Evolutionary conservation across 2,797 vertebrate genomes (phyloP).

Genomic region (Brachyrhaphis roseni): DNA sequence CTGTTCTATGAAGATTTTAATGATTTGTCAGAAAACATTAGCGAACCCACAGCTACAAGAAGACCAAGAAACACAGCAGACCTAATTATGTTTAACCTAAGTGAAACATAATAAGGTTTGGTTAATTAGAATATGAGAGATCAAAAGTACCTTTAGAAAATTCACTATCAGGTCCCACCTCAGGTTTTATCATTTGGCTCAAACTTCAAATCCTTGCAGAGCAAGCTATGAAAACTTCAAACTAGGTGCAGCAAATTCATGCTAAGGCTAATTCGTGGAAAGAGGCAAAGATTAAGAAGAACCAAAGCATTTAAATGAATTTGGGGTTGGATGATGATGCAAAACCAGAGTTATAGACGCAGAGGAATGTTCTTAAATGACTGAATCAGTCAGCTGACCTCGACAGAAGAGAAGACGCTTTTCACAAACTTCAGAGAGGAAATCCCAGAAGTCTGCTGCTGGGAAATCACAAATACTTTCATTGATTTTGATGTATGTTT

Average conservation of each 20-base stretch:
- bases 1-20: background rate
- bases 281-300: background rate
- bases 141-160: background rate
- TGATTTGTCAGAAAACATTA: background rate
- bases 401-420: background rate
- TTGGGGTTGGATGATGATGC: background rate
- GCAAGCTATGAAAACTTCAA: background rate
- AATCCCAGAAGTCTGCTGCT: background rate
- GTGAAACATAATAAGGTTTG: background rate
- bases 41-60: background rate
- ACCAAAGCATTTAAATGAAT: background rate
- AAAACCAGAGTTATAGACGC: background rate
- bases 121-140: background rate
- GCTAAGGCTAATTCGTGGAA: background rate
- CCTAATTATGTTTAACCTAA: too few relatives aligned
- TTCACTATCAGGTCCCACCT: background rate
- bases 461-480: background rate
- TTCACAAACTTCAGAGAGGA: background rate
- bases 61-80: background rate
- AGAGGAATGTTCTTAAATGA: background rate
- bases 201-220: background rate
- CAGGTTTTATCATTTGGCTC: background rate
- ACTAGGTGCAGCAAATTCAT: background rate
- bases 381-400: conserved; percentile 1
- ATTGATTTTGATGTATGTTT: background rate